These are phyloP conservation scores for Scotopteryx bipunctaria DNA, from an alignment of 2,888 invertebrate species.

Conservation along the genomic window DNA sequence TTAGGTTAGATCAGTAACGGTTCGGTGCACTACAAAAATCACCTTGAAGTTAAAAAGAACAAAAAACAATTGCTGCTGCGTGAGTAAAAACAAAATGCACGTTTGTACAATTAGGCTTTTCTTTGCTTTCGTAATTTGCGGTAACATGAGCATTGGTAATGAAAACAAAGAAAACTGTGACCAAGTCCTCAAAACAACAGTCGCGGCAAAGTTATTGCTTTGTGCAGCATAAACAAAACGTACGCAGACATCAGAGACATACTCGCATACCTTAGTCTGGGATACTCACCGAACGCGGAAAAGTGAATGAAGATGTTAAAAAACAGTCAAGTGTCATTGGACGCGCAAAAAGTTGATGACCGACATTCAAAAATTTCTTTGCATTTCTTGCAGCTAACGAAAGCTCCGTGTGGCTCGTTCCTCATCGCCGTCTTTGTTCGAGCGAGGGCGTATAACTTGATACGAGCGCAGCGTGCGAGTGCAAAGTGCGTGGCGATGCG, in stretches of 20 bases:
- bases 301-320: slow-evolving; percentile 40
- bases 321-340: slow-evolving; percentile 47
- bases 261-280: no score
- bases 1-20: slow-evolving; percentile 28
- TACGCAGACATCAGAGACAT: slow-evolving; percentile 18
- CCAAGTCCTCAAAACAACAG: slow-evolving; percentile 33
- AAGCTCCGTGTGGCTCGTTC: slow-evolving; percentile 30
- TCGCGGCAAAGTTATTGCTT: slow-evolving; percentile 25
- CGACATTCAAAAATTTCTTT: slow-evolving; percentile 43
- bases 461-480: slow-evolving; percentile 44
- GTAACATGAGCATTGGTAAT: slow-evolving; percentile 18
- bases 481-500: slow-evolving; percentile 48
- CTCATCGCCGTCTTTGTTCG: slow-evolving; percentile 49
- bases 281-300: slow-evolving; percentile 31
- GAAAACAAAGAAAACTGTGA: slow-evolving; percentile 26
- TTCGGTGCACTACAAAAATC: slow-evolving; percentile 16
- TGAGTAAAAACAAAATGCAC: slow-evolving; percentile 10
- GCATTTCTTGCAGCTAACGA: slow-evolving; percentile 29
- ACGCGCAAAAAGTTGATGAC: slow-evolving; percentile 57
- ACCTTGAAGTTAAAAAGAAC: slow-evolving; percentile 9
- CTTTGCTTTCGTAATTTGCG: slow-evolving; percentile 16
- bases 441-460: slow-evolving; percentile 45
- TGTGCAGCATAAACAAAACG: slow-evolving; percentile 8
- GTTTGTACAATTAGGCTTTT: slow-evolving; percentile 7
- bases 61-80: slow-evolving; percentile 1